Evolutionary conservation across 2,113 vertebrate genomes (phyloP).

Genomic region (Suncus etruscus): DNA sequence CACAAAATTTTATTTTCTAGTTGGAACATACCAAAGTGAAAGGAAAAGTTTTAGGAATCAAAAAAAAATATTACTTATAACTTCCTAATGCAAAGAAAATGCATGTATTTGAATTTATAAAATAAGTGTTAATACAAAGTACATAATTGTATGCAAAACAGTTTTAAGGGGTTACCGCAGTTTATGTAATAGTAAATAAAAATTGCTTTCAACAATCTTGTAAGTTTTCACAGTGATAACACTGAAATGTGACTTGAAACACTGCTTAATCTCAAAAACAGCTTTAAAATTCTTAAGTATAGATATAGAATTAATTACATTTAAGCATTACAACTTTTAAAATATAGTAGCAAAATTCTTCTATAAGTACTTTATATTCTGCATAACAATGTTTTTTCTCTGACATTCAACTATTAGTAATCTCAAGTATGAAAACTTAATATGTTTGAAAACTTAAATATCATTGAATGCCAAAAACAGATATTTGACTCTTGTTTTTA

Average conservation of each 20-base stretch:
- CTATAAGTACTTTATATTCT: not conserved
- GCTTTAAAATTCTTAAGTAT: slow-evolving; percentile 34
- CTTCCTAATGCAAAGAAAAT: slow-evolving; percentile 56
- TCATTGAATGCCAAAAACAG: slow-evolving; percentile 3
- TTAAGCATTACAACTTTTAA: not conserved
- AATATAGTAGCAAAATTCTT: not conserved
- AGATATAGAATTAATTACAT: slow-evolving; percentile 12
- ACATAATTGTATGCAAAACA: slow-evolving; percentile 8
- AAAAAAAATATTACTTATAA: slow-evolving; percentile 36
- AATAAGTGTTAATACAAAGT: not conserved
- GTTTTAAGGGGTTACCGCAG: not conserved
- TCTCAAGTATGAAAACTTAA: slow-evolving; percentile 2
- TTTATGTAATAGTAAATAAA: slow-evolving; percentile 21
- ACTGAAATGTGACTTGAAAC: not conserved
- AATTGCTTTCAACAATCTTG: slow-evolving; percentile 27
- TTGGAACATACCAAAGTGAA: slow-evolving; percentile 18
- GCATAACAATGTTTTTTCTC: not conserved
- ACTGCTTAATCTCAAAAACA: not conserved
- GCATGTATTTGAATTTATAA: slow-evolving; percentile 36
- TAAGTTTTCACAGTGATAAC: not conserved
- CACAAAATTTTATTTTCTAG: slow-evolving; percentile 38
- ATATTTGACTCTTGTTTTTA: slow-evolving; percentile 52
- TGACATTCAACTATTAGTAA: slow-evolving; percentile 30
- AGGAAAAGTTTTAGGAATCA: slow-evolving; percentile 7
- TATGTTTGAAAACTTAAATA: slow-evolving; percentile 37